phyloP scores from a whole-genome alignment of 2,888 invertebrate species.

The Tribolium freemani region DNA sequence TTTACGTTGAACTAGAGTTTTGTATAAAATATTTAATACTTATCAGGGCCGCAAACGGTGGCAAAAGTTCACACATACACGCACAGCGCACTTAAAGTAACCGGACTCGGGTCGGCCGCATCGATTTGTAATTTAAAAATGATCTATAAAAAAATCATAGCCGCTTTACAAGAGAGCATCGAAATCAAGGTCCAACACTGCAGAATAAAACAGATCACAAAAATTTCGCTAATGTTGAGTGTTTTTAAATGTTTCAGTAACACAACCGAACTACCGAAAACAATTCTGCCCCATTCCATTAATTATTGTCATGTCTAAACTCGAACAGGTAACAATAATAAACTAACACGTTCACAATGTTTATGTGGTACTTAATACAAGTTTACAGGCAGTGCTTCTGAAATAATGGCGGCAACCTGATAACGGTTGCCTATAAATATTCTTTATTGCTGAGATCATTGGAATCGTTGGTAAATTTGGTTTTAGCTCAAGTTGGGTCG shows the following conservation, averaged over 20 bases:
- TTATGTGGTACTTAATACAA: conserved; percentile 48
- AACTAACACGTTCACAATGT: conserved; percentile 53
- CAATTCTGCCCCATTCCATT: conserved; percentile 65
- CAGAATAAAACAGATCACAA: conserved; percentile 22
- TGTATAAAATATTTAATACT: too few relatives aligned
- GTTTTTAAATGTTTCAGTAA: conserved; percentile 19
- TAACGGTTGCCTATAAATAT: conserved; percentile 22
- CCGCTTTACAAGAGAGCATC: conserved; percentile 51
- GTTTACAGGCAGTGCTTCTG: conserved; percentile 59
- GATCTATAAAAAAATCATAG: conserved; percentile 58
- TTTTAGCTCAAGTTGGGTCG: conserved; percentile 28
- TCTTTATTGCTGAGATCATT: conserved; percentile 60
- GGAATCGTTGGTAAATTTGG: conserved; percentile 39
- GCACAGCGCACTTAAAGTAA: conserved; percentile 45
- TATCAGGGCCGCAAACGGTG: conserved; percentile 17
- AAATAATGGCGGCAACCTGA: conserved; percentile 36
- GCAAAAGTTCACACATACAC: conserved; percentile 48
- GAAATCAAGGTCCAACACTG: conserved; percentile 21
- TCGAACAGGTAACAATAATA: conserved; percentile 58
- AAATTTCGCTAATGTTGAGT: conserved; percentile 20
- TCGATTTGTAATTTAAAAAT: conserved; percentile 52
- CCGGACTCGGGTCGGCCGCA: conserved; percentile 50
- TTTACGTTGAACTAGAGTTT: background rate
- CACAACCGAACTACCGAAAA: conserved; percentile 52
- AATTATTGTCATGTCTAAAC: conserved; percentile 65